Base-by-base conservation (phyloP, 2,888 invertebrate species). In the Drosophila longiperda region DNA sequence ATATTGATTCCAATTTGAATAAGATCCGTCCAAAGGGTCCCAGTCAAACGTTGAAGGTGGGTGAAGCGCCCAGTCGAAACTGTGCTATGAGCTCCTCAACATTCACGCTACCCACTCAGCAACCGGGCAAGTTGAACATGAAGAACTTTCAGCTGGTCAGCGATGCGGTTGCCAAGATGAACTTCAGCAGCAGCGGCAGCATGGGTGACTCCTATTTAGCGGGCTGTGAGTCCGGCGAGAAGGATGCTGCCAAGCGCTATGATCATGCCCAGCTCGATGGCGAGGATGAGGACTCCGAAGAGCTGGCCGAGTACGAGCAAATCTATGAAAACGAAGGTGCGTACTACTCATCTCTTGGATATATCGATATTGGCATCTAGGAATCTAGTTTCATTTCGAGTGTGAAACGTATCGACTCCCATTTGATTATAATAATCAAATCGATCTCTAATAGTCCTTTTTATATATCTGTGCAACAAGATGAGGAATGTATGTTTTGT, bases 61-160 rank as follows among this genome's bases (percentile, higher is more conserved):
- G 70, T 62, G 78, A 75, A 42, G 79, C 80, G 70, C 75, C 89
- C 78, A 82, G 82, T 68, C 85, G 90, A 36, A 90, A 89, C 59
- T 89, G 89, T 78, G 81, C 87, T 33, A 84, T 84, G 83, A 84
- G 89, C 87, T 78, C 78, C 48, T 84, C 83, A 45, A 84, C 83
- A 48, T 84, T 84, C 63, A 84, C 83, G 63, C 82, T 84, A 60
- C 83, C 83, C 90, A 90, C 89, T 64, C 92, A 96, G 95, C 97
- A 97, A 95, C 97, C 98, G 20, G 98, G 98, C 67, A 97, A 97
- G 93, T 93, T 98, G 91, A 97, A 98, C 92, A 94, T 97, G 94
- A 97, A 97, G 93, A 97, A 97, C 92, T 98, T 96, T 93, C 96
- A 97, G 57, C 95, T 97, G 93, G 97, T 98, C 71, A 97, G 97